Percentiles rank a stretch among this genome's conserved stretches.
These are phyloP conservation scores for Trichogramma pretiosum DNA, from an alignment of 1,140 invertebrate genomes.

Conservation along the genomic window DNA sequence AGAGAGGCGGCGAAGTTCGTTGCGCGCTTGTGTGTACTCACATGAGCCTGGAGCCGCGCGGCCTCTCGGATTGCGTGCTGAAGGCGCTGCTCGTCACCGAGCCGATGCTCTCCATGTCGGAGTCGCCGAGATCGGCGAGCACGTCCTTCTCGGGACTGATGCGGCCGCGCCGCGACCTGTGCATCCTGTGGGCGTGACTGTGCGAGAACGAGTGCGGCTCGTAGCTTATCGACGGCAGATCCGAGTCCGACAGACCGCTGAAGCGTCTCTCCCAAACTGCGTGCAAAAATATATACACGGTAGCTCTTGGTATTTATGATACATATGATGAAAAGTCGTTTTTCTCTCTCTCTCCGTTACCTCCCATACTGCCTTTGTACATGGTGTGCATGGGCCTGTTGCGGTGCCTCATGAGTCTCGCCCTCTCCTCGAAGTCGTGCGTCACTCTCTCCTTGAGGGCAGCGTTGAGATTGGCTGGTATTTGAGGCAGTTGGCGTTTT, in stretches of 20 bases:
- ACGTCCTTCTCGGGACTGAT: conserved; percentile 63
- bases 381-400: conserved; percentile 56
- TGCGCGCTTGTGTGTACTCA: conserved; percentile 49
- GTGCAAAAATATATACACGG: no score
- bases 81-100: conserved; percentile 84
- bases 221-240: conserved; percentile 52
- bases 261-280: conserved; percentile 68
- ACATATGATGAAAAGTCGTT: neutral
- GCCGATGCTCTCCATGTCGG: conserved; percentile 80
- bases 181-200: conserved; percentile 46
- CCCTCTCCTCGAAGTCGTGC: conserved; percentile 79
- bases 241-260: conserved; percentile 72
- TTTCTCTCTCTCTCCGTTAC: conserved; percentile 23
- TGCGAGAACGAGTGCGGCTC: conserved; percentile 41
- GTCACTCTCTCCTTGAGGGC: conserved; percentile 61
- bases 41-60: conserved; percentile 59
- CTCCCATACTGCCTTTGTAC: conserved; percentile 57
- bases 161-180: conserved; percentile 44
- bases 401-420: conserved; percentile 59
- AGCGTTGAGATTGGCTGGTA: conserved; percentile 59
- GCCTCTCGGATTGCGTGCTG: conserved; percentile 83
- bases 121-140: conserved; percentile 65
- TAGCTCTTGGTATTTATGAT: neutral
- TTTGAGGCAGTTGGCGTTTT: conserved; percentile 89
- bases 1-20: neutral